Base-by-base conservation (phyloP, 2,797 vertebrate species). In the Sternotherus odoratus region DNA sequence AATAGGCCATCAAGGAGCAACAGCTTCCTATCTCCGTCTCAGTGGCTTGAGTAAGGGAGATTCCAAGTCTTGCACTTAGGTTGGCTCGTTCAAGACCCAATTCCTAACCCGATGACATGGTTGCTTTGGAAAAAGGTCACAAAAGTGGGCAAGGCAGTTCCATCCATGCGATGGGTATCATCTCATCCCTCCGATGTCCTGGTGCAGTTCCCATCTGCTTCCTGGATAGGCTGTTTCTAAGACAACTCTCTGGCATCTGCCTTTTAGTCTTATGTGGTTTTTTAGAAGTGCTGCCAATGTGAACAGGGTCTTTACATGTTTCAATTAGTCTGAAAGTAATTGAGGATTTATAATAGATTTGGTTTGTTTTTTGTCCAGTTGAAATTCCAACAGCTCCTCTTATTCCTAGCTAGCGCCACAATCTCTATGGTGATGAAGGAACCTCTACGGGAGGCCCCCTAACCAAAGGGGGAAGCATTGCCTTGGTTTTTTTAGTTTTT, bases 271-370 rank as follows among this genome's bases (percentile, higher is more conserved):
- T 85, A 96, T 97, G 90, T 92, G 96, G 3, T 60, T 97, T 97
- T 96, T 97, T 95, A 96, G 66, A 88, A 51, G 94, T 83, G 83
- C 88, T 95, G 96, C 95, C 83, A 95, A 92, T 96, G 86, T 3
- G 79, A 95, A 89, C 81, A 87, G 87, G 92, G 93, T 95, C 97
- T 97, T 97, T 97, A 96, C 96, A 97, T 97, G 96, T 96, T 97
- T 96, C 96, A 97, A 97, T 97, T 95, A 96, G 96, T 97, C 96
- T 96, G 96, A 97, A 97, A 96, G 94, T 97, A 97, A 97, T 96
- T 97, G 96, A 93, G 96, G 95, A 95, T 97, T 96, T 97, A 95
- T 97, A 97, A 96, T 95, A 90, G 96, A 94, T 94, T 97, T 94
- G 90, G 95, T 97, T 96, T 95, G 87, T 95, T 90, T 95, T 96